phyloP scores from a whole-genome alignment of 2,797 vertebrate genomes.

The Moxostoma hubbsi region DNA sequence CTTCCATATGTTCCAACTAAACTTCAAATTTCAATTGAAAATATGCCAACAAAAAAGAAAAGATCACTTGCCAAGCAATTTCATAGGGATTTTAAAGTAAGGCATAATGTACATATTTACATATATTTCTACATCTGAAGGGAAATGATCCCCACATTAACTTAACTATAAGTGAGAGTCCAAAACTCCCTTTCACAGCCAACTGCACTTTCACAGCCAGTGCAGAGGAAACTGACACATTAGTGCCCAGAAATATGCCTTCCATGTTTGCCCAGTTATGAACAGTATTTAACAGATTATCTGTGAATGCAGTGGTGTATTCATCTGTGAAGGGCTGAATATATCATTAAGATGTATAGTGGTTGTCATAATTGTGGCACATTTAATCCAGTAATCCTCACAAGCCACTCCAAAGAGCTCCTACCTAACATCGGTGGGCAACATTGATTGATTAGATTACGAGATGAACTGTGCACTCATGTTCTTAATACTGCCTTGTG shows the following conservation, averaged over 20 bases:
- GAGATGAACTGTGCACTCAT: constrained; percentile 57
- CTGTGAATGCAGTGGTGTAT: constrained; percentile 22
- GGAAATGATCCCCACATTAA: constrained; percentile 31
- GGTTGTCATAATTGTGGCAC: background rate
- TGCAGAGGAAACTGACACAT: constrained; percentile 31
- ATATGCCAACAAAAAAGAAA: too few relatives aligned
- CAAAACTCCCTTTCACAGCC: constrained; percentile 22
- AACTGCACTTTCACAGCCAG: constrained; percentile 23
- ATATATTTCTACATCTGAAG: constrained; percentile 16
- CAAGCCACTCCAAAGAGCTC: constrained; percentile 52
- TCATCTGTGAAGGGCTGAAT: constrained; percentile 29
- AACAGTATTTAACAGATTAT: constrained; percentile 31
- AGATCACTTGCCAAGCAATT: background rate
- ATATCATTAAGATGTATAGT: constrained; percentile 30
- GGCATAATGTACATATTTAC: constrained; percentile 24
- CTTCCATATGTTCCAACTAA: too few relatives aligned
- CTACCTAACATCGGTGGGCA: constrained; percentile 49
- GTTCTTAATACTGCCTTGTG: background rate
- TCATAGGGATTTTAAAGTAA: background rate
- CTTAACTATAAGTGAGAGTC: constrained; percentile 34
- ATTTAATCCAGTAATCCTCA: constrained; percentile 47
- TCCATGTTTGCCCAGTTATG: constrained; percentile 9
- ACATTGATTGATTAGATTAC: constrained; percentile 68
- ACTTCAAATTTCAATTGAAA: too few relatives aligned
- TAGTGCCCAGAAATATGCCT: constrained; percentile 12